Base-by-base conservation (phyloP, 2,888 invertebrate species). In the Romanomermis culicivorax region DNA sequence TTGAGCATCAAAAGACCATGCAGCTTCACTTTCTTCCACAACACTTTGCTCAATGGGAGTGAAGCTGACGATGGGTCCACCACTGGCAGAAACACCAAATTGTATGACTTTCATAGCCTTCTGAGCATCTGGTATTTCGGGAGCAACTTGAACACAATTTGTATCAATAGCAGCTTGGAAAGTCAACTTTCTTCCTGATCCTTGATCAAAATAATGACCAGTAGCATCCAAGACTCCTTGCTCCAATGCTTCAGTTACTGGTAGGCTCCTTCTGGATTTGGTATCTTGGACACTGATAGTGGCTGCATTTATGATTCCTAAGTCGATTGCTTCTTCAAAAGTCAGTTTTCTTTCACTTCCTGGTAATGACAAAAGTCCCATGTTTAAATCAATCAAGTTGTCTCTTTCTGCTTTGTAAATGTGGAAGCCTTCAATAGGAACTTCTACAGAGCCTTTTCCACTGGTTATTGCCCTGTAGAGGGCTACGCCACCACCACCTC, bases 391-490 rank as follows among this genome's bases (percentile, higher is more conserved):
- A 62, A 89, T 83, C 2, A 85, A 70, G 54, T 80, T 80, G 65
- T 81, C 79, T 43, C 81, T 76, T 59, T 91, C 85, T 1, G 88
- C 87, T 63, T 86, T 83, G 54, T 77, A 76, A 1, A 91, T 74
- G 55, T 78, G 77, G 83, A 85, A 86, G 2, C 88, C 86, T 56
- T 81, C 82, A 17, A 77, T 76, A 1, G 88, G 88, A 29, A 88
- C 69, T 64, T 86, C 84, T 62, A 82, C 59, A 23, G 68, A 60
- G 55, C 65, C 67, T 52, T 64, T 65, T 52, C 64, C 65, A 30
- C 68, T 68, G 29, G 67, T 65, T 52, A 68, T 64, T n/a, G 68
- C 66, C 2, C 67, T 60, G 57, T 68, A 68, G 43, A 63, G 63
- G 27, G 61, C 59, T 4, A 65, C 64, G 23, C 64, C 64, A 47